Base-by-base conservation (phyloP, 2,888 invertebrate species). In the Germaria angustata region DNA sequence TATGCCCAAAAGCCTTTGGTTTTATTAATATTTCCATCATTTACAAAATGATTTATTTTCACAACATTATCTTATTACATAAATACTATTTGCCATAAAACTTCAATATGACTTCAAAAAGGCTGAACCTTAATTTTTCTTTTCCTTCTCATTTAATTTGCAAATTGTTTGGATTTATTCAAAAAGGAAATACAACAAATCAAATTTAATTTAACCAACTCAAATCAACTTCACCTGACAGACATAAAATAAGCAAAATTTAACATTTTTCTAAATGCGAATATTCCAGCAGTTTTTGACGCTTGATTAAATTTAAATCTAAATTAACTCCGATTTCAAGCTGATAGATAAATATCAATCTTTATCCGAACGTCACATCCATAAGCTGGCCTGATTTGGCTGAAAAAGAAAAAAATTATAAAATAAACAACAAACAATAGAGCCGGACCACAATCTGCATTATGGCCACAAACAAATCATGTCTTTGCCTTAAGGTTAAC, bases 381-480 rank as follows among this genome's bases (percentile, higher is more conserved):
- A 69, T 69, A 36, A 69, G 68, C 8, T 51, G 61, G 57, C 66
- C 66, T 57, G 39, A 22, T 36, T 49, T 32, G 57, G 4, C 15
- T 39, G 39, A 15, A 41, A 55, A 44, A 4, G 24, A 41, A 41
- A 41, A 20, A 24, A 22, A 41, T 34, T 7, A n/a, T n/a, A n/a
- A n/a, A n/a, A n/a, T n/a, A n/a, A 39, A 13, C 3, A 1, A 24
- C 15, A 36, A 53, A 22, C 39, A 46, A 51, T 15, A 59, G 28
- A 59, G 11, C 6, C 36, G 53, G 24, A 73, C 44, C 51, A 53
- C 4, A 59, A 69, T 69, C 73, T 61, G n/a, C 28, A 39, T 59
- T 55, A 76, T 75, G 82, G 66, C 79, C 82, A 82, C 80, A 82
- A 82, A 82, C 82, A 82, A 82, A 82, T 82, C 82, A 82, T 80